These are phyloP conservation scores for Metaphire vulgaris DNA, from an alignment of 1,140 invertebrate genomes.

Conservation along the genomic window DNA sequence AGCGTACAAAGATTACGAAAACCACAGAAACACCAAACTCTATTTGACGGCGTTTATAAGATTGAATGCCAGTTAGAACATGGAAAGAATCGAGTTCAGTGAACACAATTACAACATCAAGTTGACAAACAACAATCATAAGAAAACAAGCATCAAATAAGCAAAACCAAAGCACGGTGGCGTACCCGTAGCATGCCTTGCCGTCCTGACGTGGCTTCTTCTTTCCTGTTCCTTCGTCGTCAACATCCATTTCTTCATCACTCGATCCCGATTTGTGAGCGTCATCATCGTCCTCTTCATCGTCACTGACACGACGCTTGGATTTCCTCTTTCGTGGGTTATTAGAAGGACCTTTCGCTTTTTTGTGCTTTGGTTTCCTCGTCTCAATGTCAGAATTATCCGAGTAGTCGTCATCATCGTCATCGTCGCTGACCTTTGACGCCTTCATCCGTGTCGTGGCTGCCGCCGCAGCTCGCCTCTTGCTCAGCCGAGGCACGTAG, in stretches of 20 bases:
- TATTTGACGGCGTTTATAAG: too few species aligned
- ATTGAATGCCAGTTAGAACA: too few species aligned
- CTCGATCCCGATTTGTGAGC: neutral
- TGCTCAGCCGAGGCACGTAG: slow-evolving; percentile 7
- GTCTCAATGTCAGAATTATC: neutral
- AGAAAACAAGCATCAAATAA: too few species aligned
- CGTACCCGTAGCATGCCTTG: slow-evolving; percentile 6
- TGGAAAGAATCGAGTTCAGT: too few species aligned
- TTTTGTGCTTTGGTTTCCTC: neutral
- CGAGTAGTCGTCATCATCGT: slow-evolving; percentile 10
- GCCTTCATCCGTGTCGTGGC: slow-evolving; percentile 1
- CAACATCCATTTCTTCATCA: neutral
- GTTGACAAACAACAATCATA: too few species aligned
- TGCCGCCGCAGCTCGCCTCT: slow-evolving; percentile 3
- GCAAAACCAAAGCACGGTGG: too few species aligned
- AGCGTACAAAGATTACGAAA: too few species aligned
- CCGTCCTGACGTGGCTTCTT: slow-evolving; percentile 16
- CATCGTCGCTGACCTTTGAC: slow-evolving; percentile 1
- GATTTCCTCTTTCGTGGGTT: neutral
- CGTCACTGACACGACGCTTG: neutral
- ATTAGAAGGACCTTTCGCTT: neutral
- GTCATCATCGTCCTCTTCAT: neutral
- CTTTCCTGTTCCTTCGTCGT: neutral
- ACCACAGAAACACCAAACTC: too few species aligned
- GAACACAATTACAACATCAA: too few species aligned